A percentile compares a stretch with the other conserved stretches of the same genome.
These are phyloP conservation scores for Invenusta paracnida DNA, from an alignment of 2,888 invertebrate species.

Conservation along the genomic window DNA sequence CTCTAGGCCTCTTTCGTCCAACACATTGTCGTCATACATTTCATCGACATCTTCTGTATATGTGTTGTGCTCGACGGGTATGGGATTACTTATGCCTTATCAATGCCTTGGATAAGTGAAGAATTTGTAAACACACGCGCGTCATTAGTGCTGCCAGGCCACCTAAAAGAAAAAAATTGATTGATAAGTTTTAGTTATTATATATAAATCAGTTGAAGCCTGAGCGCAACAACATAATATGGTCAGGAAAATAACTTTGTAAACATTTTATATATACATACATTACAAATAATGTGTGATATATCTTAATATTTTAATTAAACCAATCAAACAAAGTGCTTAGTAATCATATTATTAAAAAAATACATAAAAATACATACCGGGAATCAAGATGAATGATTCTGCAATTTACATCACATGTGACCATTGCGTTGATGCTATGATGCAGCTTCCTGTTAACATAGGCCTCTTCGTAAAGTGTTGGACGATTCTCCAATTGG, in stretches of 20 bases:
- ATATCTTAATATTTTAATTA: neutral
- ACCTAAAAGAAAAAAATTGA: neutral
- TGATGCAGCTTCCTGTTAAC: too few species aligned
- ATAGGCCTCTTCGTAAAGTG: too few species aligned
- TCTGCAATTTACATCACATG: neutral
- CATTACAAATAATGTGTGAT: neutral
- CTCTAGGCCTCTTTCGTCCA: too few species aligned
- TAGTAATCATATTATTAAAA: too few species aligned
- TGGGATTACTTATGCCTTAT: too few species aligned
- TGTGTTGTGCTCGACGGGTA: too few species aligned
- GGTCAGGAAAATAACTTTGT: too few species aligned
- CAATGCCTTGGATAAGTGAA: too few species aligned
- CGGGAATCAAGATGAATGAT: neutral
- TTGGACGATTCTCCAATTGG: neutral
- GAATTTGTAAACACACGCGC: neutral
- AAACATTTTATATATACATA: too few species aligned
- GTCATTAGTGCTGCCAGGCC: neutral
- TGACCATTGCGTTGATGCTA: neutral
- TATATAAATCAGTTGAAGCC: too few species aligned
- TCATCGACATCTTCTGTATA: too few species aligned
- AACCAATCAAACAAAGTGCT: neutral
- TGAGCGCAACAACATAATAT: neutral
- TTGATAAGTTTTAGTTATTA: neutral
- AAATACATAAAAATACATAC: neutral
- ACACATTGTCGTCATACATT: too few species aligned